Evolutionary conservation across 64 coral and sea anemone species (phyloP).

Genomic region (Cladopsammia gracilis): DNA sequence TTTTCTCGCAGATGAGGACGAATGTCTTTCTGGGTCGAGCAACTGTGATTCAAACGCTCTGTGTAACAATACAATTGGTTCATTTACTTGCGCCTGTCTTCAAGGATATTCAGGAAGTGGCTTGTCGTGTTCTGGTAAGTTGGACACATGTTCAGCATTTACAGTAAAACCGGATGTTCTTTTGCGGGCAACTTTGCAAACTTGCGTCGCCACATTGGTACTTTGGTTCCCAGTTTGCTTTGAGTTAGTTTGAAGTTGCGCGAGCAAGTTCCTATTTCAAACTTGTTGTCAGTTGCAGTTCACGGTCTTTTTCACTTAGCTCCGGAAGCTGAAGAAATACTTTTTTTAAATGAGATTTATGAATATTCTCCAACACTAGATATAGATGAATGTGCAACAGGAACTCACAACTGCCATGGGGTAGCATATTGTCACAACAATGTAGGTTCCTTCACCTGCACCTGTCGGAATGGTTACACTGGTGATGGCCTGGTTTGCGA

Average conservation of each 20-base stretch:
- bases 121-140: no score
- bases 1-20: not conserved
- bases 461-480: not conserved
- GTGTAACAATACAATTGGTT: not conserved
- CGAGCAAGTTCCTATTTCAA: no score
- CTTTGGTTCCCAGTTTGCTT: no score
- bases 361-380: not conserved
- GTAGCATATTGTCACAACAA: not conserved
- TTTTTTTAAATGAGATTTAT: no score
- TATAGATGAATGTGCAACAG: slow-evolving; percentile 19
- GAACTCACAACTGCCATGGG: slow-evolving; percentile 7
- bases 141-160: no score
- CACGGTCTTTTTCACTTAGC: no score
- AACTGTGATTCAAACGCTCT: not conserved
- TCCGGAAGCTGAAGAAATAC: no score
- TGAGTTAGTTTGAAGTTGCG: no score
- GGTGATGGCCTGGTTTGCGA: slow-evolving; percentile 4
- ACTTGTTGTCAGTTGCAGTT: no score
- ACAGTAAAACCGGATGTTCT: no score
- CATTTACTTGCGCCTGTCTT: not conserved
- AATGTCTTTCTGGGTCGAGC: not conserved
- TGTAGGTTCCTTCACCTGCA: not conserved
- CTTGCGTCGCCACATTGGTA: no score
- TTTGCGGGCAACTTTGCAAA: no score
- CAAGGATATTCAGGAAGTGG: not conserved